These are phyloP conservation scores for Piezodorus guildinii DNA, from an alignment of 1,140 invertebrate species.

Conservation along the genomic window DNA sequence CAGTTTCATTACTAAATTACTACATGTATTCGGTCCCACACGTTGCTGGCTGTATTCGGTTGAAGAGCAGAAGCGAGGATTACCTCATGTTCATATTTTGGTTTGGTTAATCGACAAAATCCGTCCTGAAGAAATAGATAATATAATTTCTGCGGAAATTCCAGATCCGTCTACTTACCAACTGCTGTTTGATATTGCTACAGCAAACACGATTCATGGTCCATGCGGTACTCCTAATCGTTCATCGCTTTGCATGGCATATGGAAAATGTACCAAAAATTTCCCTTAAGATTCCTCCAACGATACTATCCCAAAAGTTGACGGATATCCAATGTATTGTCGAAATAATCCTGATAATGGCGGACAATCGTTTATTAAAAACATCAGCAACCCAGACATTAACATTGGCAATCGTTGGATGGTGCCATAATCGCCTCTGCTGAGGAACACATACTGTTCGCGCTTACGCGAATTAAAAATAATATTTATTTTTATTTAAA, in stretches of 20 bases:
- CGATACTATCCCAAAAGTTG: too few relatives aligned
- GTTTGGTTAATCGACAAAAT: slow-evolving; percentile 38
- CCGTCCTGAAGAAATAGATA: slow-evolving; percentile 40
- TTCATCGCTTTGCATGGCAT: slow-evolving; percentile 38
- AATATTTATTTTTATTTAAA: too few relatives aligned
- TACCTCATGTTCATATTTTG: slow-evolving; percentile 36
- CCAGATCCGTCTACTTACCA: slow-evolving; percentile 37
- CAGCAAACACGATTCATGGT: slow-evolving; percentile 42
- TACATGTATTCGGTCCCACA: slow-evolving; percentile 31
- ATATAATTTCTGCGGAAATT: slow-evolving; percentile 42
- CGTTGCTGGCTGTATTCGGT: slow-evolving; percentile 36
- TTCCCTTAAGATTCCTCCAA: too few relatives aligned
- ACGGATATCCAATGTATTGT: too few relatives aligned
- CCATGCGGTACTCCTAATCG: slow-evolving; percentile 39
- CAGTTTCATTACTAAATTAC: slow-evolving; percentile 26
- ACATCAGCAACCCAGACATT: too few relatives aligned
- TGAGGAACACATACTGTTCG: too few relatives aligned
- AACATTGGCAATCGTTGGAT: too few relatives aligned
- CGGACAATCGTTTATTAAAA: too few relatives aligned
- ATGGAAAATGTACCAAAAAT: slow-evolving; percentile 37
- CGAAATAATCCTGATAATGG: too few relatives aligned
- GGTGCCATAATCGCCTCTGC: too few relatives aligned
- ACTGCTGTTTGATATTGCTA: slow-evolving; percentile 35
- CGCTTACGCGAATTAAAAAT: too few relatives aligned
- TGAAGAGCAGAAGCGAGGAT: slow-evolving; percentile 41